phyloP scores from a whole-genome alignment of 2,113 vertebrate genomes.

The Cyprinodon variegatus region DNA sequence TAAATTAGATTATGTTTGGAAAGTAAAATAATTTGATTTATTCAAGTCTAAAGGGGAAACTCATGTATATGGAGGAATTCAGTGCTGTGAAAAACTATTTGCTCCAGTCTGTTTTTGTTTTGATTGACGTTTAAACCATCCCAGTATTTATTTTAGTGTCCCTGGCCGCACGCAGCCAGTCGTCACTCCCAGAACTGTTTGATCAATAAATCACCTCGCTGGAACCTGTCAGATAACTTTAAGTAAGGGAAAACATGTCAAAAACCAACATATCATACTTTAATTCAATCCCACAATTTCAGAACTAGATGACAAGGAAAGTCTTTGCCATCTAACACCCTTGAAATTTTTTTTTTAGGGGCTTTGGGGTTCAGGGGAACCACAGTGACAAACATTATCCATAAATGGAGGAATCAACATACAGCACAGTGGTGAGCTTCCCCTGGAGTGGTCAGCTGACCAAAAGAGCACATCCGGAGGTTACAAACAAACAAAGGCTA shows the following conservation, averaged over 20 bases:
- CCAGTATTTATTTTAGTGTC: background rate
- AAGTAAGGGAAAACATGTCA: no score
- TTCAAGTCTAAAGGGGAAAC: background rate
- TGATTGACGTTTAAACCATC: background rate
- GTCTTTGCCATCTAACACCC: background rate
- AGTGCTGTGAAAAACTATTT: background rate
- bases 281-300: no score
- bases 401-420: background rate
- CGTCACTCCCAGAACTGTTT: background rate
- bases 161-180: background rate
- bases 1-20: background rate
- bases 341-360: background rate
- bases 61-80: background rate
- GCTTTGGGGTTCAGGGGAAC: background rate
- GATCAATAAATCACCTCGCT: background rate
- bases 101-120: background rate
- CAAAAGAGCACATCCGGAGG: background rate
- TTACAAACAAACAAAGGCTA: background rate
- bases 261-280: no score
- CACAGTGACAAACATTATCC: background rate
- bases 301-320: background rate
- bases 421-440: background rate
- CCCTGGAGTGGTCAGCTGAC: background rate
- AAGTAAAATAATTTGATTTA: background rate
- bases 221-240: no score